A percentile compares a stretch with the other conserved stretches of the same genome.
Conservation (phyloP, 2,888 invertebrate genomes). For the Diarsia rubi region DNA sequence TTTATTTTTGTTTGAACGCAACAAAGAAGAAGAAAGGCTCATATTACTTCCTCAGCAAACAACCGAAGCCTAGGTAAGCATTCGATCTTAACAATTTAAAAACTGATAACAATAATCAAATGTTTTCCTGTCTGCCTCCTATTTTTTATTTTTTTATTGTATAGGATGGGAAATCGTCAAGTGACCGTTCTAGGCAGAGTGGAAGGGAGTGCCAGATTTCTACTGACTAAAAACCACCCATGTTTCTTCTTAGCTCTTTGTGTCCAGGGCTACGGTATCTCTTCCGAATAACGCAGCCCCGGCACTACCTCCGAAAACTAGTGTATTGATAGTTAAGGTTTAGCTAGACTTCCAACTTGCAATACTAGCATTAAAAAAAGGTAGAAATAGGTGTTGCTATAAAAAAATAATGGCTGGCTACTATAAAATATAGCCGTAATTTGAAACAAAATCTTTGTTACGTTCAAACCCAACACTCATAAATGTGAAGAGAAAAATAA, state of each 20-base stretch:
- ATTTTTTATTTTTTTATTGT: too few species aligned
- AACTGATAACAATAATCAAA: too few species aligned
- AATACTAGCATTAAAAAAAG: background rate
- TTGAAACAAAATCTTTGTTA: slow-evolving; percentile 15
- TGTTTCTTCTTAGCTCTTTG: too few species aligned
- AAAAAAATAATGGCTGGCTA: background rate
- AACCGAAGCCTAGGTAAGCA: background rate
- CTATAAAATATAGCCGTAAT: background rate
- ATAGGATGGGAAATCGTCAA: too few species aligned
- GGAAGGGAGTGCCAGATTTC: too few species aligned
- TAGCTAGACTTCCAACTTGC: background rate
- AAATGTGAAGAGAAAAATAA: background rate
- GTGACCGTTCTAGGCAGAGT: too few species aligned
- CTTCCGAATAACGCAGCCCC: too few species aligned
- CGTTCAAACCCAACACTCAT: slow-evolving; percentile 30
- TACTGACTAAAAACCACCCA: too few species aligned
- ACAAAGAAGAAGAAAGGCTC: slow-evolving; percentile 11
- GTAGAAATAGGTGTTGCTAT: background rate
- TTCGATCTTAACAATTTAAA: background rate
- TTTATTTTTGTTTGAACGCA: slow-evolving; percentile 37
- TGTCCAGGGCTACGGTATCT: too few species aligned
- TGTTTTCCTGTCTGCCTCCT: too few species aligned
- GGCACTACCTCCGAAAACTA: background rate
- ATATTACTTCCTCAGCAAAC: background rate
- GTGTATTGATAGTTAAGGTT: background rate